Evolutionary conservation across 2,113 vertebrate species (phyloP).

Genomic region (Sapayoa aenigma): DNA sequence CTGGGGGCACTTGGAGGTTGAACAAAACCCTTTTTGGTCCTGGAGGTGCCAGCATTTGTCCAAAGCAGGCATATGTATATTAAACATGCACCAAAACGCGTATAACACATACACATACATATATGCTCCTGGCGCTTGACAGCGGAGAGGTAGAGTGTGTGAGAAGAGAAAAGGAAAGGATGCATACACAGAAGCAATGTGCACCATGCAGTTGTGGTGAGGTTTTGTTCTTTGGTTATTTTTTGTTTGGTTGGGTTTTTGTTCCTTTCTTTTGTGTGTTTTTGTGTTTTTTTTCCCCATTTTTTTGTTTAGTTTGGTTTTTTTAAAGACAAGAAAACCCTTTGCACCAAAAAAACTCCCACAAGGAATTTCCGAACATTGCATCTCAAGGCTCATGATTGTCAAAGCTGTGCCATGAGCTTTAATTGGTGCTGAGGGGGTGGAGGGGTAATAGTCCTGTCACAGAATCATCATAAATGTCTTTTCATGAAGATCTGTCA

Average conservation of each 20-base stretch:
- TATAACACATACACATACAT: neutral
- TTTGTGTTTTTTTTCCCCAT: neutral
- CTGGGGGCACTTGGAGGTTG: neutral
- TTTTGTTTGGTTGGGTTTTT: too few species aligned
- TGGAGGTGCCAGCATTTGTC: neutral
- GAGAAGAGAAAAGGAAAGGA: neutral
- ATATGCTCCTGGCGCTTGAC: fast-evolving
- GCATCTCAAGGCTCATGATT: neutral
- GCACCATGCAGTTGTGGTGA: too few species aligned
- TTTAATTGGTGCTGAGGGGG: neutral
- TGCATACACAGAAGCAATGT: neutral
- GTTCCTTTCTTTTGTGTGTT: neutral
- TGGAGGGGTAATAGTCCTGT: neutral
- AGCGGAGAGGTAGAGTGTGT: neutral
- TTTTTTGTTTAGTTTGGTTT: neutral
- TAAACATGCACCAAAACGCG: neutral
- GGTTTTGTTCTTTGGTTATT: too few species aligned
- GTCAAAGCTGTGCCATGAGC: neutral
- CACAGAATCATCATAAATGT: neutral
- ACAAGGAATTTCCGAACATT: neutral
- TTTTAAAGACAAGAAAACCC: neutral
- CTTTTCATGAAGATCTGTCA: neutral
- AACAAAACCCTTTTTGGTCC: neutral
- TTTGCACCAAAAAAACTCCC: neutral
- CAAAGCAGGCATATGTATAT: neutral